Conservation (phyloP, 2,797 vertebrate species). For the Squalus acanthias region DNA sequence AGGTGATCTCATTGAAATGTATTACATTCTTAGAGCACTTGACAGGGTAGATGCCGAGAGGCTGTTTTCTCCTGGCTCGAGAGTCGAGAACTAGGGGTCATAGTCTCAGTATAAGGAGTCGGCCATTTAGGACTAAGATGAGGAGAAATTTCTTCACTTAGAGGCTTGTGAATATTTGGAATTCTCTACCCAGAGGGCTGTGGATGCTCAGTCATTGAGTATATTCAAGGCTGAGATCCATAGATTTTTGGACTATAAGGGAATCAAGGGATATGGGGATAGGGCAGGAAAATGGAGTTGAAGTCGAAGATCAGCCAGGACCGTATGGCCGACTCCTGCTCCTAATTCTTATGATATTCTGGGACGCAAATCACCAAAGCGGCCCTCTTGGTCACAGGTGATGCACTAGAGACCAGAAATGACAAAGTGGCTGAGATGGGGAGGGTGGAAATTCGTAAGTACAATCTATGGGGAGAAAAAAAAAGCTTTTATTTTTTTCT, state of each 20-base stretch:
- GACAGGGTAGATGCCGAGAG: neutral
- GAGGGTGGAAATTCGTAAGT: too few species aligned
- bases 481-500: neutral
- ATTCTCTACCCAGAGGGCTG: neutral
- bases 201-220: neutral
- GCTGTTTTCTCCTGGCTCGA: neutral
- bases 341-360: too few species aligned
- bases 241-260: neutral
- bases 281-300: neutral
- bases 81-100: neutral
- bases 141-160: neutral
- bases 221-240: neutral
- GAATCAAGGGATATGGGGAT: neutral
- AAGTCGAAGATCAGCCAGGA: neutral
- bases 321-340: neutral
- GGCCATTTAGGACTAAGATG: neutral
- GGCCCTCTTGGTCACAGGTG: neutral
- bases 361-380: neutral
- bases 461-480: neutral
- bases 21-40: neutral
- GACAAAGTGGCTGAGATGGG: neutral
- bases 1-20: neutral
- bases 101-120: neutral
- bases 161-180: too few species aligned
- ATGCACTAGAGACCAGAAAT: neutral